Evolutionary conservation across 2,797 vertebrate genomes (phyloP).

Genomic region (Muscicapa comitata): DNA sequence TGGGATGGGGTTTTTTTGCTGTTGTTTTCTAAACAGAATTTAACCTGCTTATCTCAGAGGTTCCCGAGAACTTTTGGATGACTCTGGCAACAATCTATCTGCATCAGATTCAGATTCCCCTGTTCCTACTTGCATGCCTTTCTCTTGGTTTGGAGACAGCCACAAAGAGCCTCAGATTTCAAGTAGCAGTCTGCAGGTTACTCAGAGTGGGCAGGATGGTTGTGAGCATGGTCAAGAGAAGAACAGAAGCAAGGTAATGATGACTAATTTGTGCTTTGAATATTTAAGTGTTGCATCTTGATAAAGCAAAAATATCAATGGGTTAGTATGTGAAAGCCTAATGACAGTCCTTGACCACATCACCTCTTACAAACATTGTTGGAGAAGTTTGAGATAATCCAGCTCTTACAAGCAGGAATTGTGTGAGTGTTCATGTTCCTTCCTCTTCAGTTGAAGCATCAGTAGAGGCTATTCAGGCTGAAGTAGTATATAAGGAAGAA

Average conservation of each 20-base stretch:
- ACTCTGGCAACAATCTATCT: slow-evolving; percentile 85
- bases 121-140: slow-evolving; percentile 92
- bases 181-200: slow-evolving; percentile 77
- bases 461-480: background rate
- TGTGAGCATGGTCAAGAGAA: slow-evolving; percentile 82
- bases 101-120: slow-evolving; percentile 89
- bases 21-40: background rate
- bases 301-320: background rate
- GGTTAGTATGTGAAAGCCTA: background rate
- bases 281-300: background rate
- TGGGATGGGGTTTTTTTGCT: background rate
- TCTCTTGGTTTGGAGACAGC: slow-evolving; percentile 91
- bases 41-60: slow-evolving; percentile 73
- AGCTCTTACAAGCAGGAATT: background rate
- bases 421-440: background rate
- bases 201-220: slow-evolving; percentile 72
- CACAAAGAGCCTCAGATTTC: slow-evolving; percentile 83
- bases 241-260: slow-evolving; percentile 83
- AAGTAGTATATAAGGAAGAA: background rate
- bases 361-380: background rate
- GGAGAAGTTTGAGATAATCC: background rate
- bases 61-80: slow-evolving; percentile 87
- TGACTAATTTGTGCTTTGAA: background rate
- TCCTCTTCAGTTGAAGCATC: background rate
- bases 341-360: background rate